Evolutionary conservation across 2,797 vertebrate genomes (phyloP), one percentile per base, ranked within the genome.

Genomic region (Eurystomus glaucurus): DNA sequence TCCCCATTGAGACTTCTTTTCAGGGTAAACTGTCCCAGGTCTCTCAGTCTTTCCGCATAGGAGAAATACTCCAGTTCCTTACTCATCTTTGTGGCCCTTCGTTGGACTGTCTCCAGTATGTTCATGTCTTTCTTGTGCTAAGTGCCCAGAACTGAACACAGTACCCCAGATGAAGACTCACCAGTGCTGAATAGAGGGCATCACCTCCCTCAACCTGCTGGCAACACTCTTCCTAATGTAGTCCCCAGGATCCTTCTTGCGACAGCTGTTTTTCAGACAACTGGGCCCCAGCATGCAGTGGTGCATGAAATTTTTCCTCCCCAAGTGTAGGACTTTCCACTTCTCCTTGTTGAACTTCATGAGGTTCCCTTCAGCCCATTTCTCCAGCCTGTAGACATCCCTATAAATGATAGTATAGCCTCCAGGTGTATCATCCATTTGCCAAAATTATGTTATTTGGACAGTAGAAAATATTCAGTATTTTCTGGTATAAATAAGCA

Each of bases 161-260:
- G 5, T 16, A 60, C 21, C 79, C 23, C 12, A 70, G 25, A 3
- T 4, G 29, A 25, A 41, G 11, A 41, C 37, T 77, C 37, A 19
- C 6, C 51, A 52, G 46, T 26, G 14, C 22, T 82, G 43, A n/a
- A 11, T 1, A 45, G n/a, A 65, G 29, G 17, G 14, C 8, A 52
- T 77, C 23, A 25, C 25, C 3, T 74, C 37, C 11, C 12, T 60
- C 0, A 0, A 11, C 10, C 20, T 51, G 11, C 48, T 75, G 61
- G 6, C 7, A 52, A 5, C 1, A 1, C 5, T 28, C 8, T 46
- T 57, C 10, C 21, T 62, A 21, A 33, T 10, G 16, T 14, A 39
- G 7, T 29, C 33, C 2, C 13, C 6, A 51, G 62, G 26, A 29
- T 35, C 6, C 3, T 50, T 35, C 31, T 81, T 66, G 7, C 7